Conservation (phyloP, 2,888 invertebrate species). For the Plebejus argus region DNA sequence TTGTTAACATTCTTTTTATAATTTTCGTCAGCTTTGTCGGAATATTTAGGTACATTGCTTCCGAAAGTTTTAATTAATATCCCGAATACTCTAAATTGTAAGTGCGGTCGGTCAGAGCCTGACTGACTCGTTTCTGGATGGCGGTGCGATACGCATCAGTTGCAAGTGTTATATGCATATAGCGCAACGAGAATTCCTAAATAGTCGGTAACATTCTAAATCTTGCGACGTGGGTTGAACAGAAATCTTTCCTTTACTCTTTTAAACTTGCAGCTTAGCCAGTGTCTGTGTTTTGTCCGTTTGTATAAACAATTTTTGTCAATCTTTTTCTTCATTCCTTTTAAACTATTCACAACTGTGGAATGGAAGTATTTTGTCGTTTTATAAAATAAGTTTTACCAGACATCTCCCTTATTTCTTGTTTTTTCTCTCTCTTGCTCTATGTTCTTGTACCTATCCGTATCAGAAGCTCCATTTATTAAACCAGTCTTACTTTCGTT, state of each 20-base stretch:
- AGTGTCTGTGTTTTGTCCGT: not conserved
- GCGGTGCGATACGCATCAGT: conserved; percentile 50
- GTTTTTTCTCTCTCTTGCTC: not conserved
- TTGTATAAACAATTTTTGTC: not conserved
- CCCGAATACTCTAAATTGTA: conserved; percentile 17
- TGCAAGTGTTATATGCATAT: conserved; percentile 48
- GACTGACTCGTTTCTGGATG: conserved; percentile 41
- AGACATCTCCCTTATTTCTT: not conserved
- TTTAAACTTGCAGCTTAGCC: not conserved
- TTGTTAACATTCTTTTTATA: conserved; percentile 27
- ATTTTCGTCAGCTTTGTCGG: conserved; percentile 17
- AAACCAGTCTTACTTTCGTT: not conserved
- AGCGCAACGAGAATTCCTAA: conserved; percentile 44
- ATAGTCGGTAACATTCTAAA: conserved; percentile 39
- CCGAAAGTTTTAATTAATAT: conserved; percentile 24
- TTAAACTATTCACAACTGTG: not conserved
- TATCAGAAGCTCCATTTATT: not conserved
- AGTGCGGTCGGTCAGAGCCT: conserved; percentile 8
- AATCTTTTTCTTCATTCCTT: not conserved
- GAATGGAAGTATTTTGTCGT: too few species aligned
- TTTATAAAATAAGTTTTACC: too few species aligned
- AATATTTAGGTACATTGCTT: conserved; percentile 19
- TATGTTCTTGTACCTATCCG: not conserved
- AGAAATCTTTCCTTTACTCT: not conserved
- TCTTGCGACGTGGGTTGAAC: conserved; percentile 30